Evolutionary conservation across 2,113 vertebrate genomes (phyloP).

Genomic region (Setophaga coronata): DNA sequence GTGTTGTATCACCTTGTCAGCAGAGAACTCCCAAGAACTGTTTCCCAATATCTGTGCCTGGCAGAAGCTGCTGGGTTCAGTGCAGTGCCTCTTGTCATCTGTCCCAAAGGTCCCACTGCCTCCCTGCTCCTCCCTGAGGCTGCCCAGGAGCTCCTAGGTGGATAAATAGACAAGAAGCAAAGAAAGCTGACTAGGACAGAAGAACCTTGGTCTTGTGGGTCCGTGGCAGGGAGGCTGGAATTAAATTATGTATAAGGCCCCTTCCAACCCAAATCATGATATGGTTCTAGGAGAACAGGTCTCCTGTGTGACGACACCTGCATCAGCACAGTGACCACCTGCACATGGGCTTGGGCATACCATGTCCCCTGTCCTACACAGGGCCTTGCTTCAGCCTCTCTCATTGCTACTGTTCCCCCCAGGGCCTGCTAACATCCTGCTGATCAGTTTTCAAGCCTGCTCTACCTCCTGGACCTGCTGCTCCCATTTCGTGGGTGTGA

Average conservation of each 20-base stretch:
- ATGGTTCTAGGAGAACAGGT: background rate
- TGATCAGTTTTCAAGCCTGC: background rate
- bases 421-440: background rate
- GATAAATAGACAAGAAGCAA: background rate
- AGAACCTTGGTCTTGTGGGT: background rate
- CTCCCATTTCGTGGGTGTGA: background rate
- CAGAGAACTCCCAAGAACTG: background rate
- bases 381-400: background rate
- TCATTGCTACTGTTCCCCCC: background rate
- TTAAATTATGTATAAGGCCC: background rate
- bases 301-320: background rate
- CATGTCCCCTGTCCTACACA: accelerated
- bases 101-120: too few species aligned
- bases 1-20: background rate
- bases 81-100: background rate
- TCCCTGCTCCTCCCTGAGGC: background rate
- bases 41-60: background rate
- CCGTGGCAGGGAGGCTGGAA: background rate
- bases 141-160: background rate
- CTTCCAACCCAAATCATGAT: background rate
- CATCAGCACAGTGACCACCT: background rate
- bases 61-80: background rate
- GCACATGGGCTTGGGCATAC: accelerated
- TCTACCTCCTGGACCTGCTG: background rate
- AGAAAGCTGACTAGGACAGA: background rate